Evolutionary conservation across 2,113 vertebrate species (phyloP).

Genomic region (Steatornis caripensis): DNA sequence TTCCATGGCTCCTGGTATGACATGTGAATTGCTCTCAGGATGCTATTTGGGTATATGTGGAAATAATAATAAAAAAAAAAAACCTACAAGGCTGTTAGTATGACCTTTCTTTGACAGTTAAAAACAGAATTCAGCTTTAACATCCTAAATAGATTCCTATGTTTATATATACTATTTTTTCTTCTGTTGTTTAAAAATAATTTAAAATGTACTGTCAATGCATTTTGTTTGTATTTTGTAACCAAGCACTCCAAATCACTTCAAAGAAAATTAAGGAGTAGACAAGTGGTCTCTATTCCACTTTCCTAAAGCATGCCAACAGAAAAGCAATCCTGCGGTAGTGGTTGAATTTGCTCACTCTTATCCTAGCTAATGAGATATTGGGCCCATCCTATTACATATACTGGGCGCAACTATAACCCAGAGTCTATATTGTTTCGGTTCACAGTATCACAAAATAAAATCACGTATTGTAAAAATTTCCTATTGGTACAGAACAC

Average conservation of each 20-base stretch:
- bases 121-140: neutral
- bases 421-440: neutral
- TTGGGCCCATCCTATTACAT: neutral
- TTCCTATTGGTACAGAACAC: neutral
- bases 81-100: neutral
- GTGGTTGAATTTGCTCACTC: neutral
- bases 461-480: neutral
- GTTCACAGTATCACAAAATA: neutral
- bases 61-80: neutral
- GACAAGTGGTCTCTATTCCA: neutral
- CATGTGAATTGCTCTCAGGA: conserved; percentile 7
- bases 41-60: neutral
- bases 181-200: neutral
- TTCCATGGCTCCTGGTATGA: neutral
- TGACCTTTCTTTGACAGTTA: neutral
- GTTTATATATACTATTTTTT: neutral
- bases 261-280: neutral
- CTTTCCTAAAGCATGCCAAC: neutral
- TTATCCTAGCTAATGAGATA: neutral
- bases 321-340: neutral
- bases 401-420: neutral
- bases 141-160: neutral
- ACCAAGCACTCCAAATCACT: neutral
- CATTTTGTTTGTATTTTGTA: neutral
- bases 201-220: neutral